Evolutionary conservation across 2,888 invertebrate genomes (phyloP), one percentile per base, ranked within the genome.

Genomic region (Torymus texanus): DNA sequence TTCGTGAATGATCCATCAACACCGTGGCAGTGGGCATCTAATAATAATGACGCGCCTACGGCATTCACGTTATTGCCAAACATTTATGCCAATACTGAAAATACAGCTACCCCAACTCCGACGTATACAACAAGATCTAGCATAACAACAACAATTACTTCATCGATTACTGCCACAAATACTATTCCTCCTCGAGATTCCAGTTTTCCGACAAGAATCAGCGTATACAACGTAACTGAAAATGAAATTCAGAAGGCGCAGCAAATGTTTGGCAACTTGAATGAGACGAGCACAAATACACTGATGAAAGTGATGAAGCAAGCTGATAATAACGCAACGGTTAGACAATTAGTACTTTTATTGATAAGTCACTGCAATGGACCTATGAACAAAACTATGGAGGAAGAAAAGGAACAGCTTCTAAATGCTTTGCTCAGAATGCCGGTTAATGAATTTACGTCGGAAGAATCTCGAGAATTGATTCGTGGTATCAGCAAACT

Each of bases 241-340:
- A 93, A 94, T 58, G 92, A 93, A 78, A 92, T 94, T 66, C 92
- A 93, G 84, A 94, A 94, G 84, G 94, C 96, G 0, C 94, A 95
- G 85, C 93, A 95, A 89, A 94, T 96, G 84, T 94, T 96, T 87
- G 94, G 94, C 0, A 94, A 93, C 18, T 91, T 96, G 81, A 96
- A 96, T 85, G 94, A 94, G 12, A 94, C 95, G 0, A 95, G 95
- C 81, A 93, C 94, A 0, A 92, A 94, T 80, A 95, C 95, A 83
- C 91, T 96, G 75, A 93, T 95, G 92, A 93, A 93, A 81, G 95
- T 95, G 58, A 96, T 96, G 96, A 94, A 95, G 86, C 95, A 95
- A 87, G 96, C 96, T 0, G 94, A 94, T 84, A 93, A 93, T 83
- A 95, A 96, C 83, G 94, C 94, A 77, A 94, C 95, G 0, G 95